phyloP scores from a whole-genome alignment of 2,797 vertebrate genomes.

The Chelmon rostratus region DNA sequence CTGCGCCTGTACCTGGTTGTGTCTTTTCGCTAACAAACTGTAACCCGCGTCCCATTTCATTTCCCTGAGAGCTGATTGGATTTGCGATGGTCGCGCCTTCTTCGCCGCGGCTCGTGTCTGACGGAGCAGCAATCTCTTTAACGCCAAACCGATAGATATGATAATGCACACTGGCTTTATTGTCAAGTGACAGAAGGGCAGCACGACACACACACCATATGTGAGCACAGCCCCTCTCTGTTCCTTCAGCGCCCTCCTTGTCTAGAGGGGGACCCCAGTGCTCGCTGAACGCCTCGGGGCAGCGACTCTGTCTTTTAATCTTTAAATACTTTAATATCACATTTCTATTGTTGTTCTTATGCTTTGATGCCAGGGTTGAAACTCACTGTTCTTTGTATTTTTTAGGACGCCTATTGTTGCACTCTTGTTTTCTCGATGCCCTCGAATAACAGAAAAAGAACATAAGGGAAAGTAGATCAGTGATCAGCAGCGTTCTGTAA shows the following conservation, averaged over 20 bases:
- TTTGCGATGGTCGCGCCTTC: constrained; percentile 78
- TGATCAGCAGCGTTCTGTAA: constrained; percentile 26
- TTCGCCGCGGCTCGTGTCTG: constrained; percentile 61
- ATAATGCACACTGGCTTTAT: constrained; percentile 83
- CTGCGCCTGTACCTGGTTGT: constrained; percentile 49
- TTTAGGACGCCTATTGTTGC: constrained; percentile 45
- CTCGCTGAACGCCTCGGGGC: constrained; percentile 57
- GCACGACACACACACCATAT: constrained; percentile 47
- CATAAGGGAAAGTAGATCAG: constrained; percentile 10
- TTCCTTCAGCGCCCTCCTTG: constrained; percentile 36
- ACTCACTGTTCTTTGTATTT: constrained; percentile 51
- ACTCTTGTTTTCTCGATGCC: constrained; percentile 35
- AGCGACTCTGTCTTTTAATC: constrained; percentile 65
- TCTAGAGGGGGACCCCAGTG: constrained; percentile 49
- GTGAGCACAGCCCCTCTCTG: constrained; percentile 43
- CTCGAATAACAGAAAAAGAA: constrained; percentile 30
- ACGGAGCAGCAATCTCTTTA: constrained; percentile 82
- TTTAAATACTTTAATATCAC: constrained; percentile 70
- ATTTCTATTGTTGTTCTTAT: constrained; percentile 62
- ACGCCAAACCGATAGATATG: constrained; percentile 82
- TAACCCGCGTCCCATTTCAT: constrained; percentile 81
- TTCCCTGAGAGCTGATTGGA: constrained; percentile 86
- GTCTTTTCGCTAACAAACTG: constrained; percentile 74
- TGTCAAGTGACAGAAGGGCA: constrained; percentile 80
- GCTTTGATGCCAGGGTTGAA: constrained; percentile 50